Conservation (phyloP, 30 jellyfish, hydroid and myxozoan genomes). For the Turritopsis dohrnii region DNA sequence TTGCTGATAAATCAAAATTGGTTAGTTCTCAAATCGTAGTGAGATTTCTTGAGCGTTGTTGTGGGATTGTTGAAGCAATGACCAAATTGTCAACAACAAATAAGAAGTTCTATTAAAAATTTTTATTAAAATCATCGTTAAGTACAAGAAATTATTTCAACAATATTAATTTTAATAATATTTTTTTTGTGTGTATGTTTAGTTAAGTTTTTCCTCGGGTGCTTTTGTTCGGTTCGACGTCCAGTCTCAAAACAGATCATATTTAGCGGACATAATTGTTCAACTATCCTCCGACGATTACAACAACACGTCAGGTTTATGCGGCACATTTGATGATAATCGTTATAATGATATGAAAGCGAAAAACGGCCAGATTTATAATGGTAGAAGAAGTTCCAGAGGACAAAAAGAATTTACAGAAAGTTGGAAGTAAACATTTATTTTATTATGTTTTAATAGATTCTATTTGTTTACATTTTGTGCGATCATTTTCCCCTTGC, state of each 20-base stretch:
- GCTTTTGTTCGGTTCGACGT: constrained; percentile 58
- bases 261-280: constrained; percentile 60
- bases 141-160: too few relatives aligned
- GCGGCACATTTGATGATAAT: constrained; percentile 75
- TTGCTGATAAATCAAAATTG: too few relatives aligned
- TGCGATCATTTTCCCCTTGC: too few relatives aligned
- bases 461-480: too few relatives aligned
- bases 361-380: constrained; percentile 38
- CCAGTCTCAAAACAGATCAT: constrained; percentile 48
- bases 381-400: constrained; percentile 28
- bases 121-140: too few relatives aligned
- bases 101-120: too few relatives aligned
- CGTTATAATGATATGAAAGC: constrained; percentile 44
- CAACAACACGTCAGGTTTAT: constrained; percentile 59
- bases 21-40: too few relatives aligned
- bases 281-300: constrained; percentile 77
- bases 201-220: constrained; percentile 84
- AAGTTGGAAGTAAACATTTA: constrained; percentile 74
- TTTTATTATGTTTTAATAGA: too few relatives aligned
- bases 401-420: constrained; percentile 64
- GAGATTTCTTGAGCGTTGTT: too few relatives aligned
- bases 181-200: background rate
- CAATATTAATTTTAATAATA: too few relatives aligned
- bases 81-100: too few relatives aligned
- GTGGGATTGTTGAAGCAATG: too few relatives aligned